Evolutionary conservation across 2,113 vertebrate species (phyloP), one percentile per base, ranked within the genome.

Genomic region (Psilopsiagon aymara): DNA sequence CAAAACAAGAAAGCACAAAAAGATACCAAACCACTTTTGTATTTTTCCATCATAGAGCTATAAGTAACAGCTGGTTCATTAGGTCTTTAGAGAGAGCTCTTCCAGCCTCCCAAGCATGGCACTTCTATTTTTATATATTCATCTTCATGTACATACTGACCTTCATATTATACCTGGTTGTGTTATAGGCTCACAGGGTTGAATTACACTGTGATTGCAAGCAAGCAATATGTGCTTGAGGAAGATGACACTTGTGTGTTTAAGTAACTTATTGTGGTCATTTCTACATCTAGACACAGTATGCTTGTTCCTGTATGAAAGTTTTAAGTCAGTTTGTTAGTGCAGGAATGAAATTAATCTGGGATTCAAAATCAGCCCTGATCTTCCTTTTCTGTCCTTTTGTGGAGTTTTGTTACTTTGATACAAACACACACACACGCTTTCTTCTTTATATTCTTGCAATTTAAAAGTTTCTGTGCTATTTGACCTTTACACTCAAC

Each of bases 81-180:
- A 74, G 18, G 44, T 74, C 49, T 70, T 84, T 52, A 51, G 37
- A 59, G 19, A 70, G 18, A 63, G 11, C 14, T 80, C 17, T 70
- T 89, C 33, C 24, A 86, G 23, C 17, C 27, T 81, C 44, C 20
- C 14, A 69, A 44, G 35, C 39, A 20, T 13, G 81, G n/a, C 60
- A 67, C 60, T 84, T 87, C 67, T 70, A 11, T 91, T 89, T 88
- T 95, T 37, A 67, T 57, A 78, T 57, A n/a, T 25, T 12, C 46
- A 44, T 74, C 41, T 95, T 69, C 44, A 28, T 91, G 51, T 73
- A 47, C 75, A 31, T 68, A 15, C 39, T 78, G 83, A 59, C 46
- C 83, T 86, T 88, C 13, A 6, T 39, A 6, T 69, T 74, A 12
- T 24, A 74, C 27, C 49, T 96, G 69, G 10, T 35, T 82, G 27